Percentiles rank a stretch among this genome's conserved stretches.
Conservation (phyloP, 2,888 invertebrate genomes). For the Oscheius sp. region DNA sequence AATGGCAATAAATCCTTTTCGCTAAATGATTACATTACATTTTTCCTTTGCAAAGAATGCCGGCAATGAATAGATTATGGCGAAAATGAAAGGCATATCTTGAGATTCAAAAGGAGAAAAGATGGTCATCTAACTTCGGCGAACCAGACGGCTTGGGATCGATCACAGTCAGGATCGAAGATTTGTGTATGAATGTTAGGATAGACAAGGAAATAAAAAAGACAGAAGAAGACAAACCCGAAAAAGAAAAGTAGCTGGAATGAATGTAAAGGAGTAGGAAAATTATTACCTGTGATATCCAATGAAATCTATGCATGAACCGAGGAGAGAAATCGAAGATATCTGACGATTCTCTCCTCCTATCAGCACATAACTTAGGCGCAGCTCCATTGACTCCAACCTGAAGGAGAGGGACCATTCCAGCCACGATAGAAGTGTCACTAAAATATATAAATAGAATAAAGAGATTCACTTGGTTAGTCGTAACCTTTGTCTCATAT, state of each 20-base stretch:
- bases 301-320: conserved; percentile 66
- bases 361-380: background rate
- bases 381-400: conserved; percentile 9
- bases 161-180: conserved; percentile 52
- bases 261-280: background rate
- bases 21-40: no score
- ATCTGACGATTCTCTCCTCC: background rate
- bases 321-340: conserved; percentile 49
- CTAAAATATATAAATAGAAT: conserved; percentile 35
- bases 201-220: conserved; percentile 69
- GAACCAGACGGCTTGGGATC: conserved; percentile 54
- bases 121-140: conserved; percentile 47
- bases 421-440: conserved; percentile 64
- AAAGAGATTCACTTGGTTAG: conserved; percentile 47
- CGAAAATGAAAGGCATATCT: no score
- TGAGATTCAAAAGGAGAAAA: no score
- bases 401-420: conserved; percentile 57
- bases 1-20: no score
- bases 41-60: no score
- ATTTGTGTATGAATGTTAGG: conserved; percentile 61
- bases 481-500: conserved; percentile 63
- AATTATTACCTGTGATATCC: conserved; percentile 61
- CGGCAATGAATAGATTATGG: no score
- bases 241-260: conserved; percentile 68
- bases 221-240: conserved; percentile 65